Conservation (phyloP, 2,888 invertebrate genomes). For the Tanypteryx hageni region DNA sequence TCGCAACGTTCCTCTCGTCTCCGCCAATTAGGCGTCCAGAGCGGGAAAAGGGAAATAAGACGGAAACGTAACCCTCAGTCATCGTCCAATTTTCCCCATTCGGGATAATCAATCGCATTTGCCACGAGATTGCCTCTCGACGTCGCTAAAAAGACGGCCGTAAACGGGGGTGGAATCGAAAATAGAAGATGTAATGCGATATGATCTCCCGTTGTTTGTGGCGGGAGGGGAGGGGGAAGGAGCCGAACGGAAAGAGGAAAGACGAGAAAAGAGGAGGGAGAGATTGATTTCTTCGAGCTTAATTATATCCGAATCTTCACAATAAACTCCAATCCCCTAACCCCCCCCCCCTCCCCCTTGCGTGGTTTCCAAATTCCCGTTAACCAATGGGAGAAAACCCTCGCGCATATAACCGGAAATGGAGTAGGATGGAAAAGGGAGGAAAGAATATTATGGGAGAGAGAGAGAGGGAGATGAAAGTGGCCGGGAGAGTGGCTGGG, state of each 20-base stretch:
- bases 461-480: not conserved
- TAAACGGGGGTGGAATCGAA: not conserved
- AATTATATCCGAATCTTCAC: constrained; percentile 31
- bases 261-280: not conserved
- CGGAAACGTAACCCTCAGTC: not conserved
- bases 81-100: not conserved
- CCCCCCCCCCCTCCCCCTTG: not conserved
- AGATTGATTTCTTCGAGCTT: constrained; percentile 4
- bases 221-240: no score
- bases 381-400: constrained; percentile 27
- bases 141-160: not conserved
- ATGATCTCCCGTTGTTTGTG: not conserved
- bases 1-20: not conserved
- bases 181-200: constrained; percentile 33
- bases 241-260: not conserved
- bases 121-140: constrained; percentile 12
- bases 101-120: constrained; percentile 31
- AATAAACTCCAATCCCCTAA: no score
- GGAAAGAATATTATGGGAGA: not conserved
- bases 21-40: no score
- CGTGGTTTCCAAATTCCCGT: not conserved
- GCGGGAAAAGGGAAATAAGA: no score
- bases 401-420: constrained; percentile 21
- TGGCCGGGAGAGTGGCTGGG: not conserved
- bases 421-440: not conserved